Percentiles rank a stretch among this genome's conserved stretches.
These are phyloP conservation scores for Actenoides lindsayi DNA, from an alignment of 2,113 vertebrate genomes.

Conservation along the genomic window DNA sequence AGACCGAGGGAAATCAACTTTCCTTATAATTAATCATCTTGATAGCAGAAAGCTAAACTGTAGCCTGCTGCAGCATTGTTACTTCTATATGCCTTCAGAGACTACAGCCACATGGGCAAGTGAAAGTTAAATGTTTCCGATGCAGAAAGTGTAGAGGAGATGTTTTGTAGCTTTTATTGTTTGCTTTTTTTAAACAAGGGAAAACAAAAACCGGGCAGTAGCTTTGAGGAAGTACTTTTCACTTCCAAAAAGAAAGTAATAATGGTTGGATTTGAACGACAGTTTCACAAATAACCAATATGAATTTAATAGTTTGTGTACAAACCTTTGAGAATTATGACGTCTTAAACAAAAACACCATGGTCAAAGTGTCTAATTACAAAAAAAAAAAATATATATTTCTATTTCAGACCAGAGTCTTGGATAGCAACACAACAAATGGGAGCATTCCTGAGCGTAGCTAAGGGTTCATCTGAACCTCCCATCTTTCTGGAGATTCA, in stretches of 20 bases:
- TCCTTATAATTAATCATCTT: neutral
- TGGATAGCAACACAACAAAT: slow-evolving; percentile 94
- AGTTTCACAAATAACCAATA: neutral
- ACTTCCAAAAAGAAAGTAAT: neutral
- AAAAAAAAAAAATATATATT: neutral
- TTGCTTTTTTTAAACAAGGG: neutral
- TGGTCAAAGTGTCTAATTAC: neutral
- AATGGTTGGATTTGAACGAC: neutral
- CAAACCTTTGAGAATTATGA: neutral
- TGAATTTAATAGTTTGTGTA: neutral
- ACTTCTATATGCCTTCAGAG: neutral
- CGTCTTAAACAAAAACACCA: neutral
- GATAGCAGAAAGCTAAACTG: neutral
- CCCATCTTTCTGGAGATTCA: slow-evolving; percentile 94
- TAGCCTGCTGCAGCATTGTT: neutral
- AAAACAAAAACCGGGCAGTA: neutral
- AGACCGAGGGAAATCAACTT: neutral
- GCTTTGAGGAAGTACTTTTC: neutral
- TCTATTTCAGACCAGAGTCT: slow-evolving; percentile 75
- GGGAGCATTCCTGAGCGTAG: slow-evolving; percentile 94
- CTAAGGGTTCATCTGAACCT: slow-evolving; percentile 93
- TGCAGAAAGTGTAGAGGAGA: neutral
- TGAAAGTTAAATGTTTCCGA: neutral
- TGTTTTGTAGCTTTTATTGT: neutral
- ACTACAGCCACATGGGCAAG: neutral